Conservation (phyloP, 2,888 invertebrate genomes). For the Melieria picta region DNA sequence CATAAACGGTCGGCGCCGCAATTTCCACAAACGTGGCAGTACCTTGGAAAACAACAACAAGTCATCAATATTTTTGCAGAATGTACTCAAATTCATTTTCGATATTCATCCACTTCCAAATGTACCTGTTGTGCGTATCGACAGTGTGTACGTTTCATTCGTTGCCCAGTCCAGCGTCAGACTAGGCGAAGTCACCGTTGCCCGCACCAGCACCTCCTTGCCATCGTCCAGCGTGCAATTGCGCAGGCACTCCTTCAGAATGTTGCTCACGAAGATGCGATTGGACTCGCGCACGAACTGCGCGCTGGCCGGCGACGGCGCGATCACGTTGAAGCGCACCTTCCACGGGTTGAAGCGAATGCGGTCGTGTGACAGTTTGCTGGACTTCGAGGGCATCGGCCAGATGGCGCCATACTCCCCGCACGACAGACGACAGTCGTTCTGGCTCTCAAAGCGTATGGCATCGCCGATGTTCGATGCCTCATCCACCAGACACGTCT, state of each 20-base stretch:
- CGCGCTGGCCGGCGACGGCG: slow-evolving; percentile 67
- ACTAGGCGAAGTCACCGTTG: slow-evolving; percentile 68
- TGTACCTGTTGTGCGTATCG: slow-evolving; percentile 70
- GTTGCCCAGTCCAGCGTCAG: slow-evolving; percentile 73
- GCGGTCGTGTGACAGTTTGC: slow-evolving; percentile 62
- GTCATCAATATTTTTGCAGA: neutral
- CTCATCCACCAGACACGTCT: slow-evolving; percentile 52
- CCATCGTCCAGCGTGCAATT: slow-evolving; percentile 67
- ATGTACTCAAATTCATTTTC: neutral
- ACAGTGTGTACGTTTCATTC: slow-evolving; percentile 75
- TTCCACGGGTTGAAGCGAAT: slow-evolving; percentile 71
- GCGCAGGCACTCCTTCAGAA: slow-evolving; percentile 71
- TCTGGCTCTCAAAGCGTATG: slow-evolving; percentile 66
- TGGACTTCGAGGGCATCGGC: slow-evolving; percentile 74
- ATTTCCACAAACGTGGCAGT: slow-evolving; percentile 69
- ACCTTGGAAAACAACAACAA: slow-evolving; percentile 56
- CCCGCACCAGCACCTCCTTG: slow-evolving; percentile 70
- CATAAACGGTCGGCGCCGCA: slow-evolving; percentile 73
- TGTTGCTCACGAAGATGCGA: slow-evolving; percentile 69
- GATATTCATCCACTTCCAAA: neutral
- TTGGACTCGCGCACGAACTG: slow-evolving; percentile 70
- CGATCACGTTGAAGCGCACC: slow-evolving; percentile 68
- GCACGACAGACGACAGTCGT: slow-evolving; percentile 75
- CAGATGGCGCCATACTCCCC: slow-evolving; percentile 76
- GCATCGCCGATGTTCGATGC: slow-evolving; percentile 45